A percentile compares a stretch with the other conserved stretches of the same genome.
Evolutionary conservation across 2,113 vertebrate genomes (phyloP).

Genomic region (Todiramphus chloris): DNA sequence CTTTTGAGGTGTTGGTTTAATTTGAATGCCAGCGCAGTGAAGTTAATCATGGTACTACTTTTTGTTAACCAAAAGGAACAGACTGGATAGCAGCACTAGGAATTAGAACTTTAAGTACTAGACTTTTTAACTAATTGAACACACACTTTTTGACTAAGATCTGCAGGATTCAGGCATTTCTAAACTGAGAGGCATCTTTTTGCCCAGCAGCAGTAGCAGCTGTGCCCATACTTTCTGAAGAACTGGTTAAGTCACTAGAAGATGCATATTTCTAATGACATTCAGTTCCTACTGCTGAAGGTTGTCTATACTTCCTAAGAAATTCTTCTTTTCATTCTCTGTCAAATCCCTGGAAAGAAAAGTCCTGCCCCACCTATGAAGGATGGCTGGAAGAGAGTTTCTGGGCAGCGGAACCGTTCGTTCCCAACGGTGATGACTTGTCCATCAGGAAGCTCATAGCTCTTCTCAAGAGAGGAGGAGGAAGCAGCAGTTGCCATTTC

Average conservation of each 20-base stretch:
- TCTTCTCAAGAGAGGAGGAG: constrained; percentile 87
- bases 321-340: neutral
- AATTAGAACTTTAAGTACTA: neutral
- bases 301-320: neutral
- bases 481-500: constrained; percentile 85
- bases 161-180: neutral
- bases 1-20: neutral
- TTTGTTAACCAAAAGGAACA: neutral
- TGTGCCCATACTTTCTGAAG: neutral
- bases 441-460: constrained; percentile 74
- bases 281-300: neutral
- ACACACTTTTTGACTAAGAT: neutral
- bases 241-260: neutral
- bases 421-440: constrained; percentile 78
- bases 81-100: neutral
- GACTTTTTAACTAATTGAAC: neutral
- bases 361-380: constrained; percentile 75
- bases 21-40: neutral
- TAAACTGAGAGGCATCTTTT: neutral
- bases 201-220: neutral
- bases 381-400: constrained; percentile 88
- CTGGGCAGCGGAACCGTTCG: constrained; percentile 16
- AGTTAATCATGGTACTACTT: no score
- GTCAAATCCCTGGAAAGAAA: neutral
- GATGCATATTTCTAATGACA: neutral